Evolutionary conservation across 2,113 vertebrate genomes (phyloP).

Genomic region (Sorex fumeus): DNA sequence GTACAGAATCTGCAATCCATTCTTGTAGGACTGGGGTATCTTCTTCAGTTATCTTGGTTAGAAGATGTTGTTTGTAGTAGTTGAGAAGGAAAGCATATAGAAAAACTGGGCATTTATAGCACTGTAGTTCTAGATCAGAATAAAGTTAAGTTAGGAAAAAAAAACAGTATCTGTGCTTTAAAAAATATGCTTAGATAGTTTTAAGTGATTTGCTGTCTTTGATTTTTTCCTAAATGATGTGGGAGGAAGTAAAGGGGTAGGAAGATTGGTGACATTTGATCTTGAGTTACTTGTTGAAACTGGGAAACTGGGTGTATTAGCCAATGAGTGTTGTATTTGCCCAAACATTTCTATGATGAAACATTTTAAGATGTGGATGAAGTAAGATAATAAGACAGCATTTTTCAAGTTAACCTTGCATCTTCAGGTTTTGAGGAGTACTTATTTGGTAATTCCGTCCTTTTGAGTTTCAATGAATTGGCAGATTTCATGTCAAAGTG

Average conservation of each 20-base stretch:
- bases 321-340: background rate
- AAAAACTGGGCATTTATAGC: background rate
- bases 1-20: background rate
- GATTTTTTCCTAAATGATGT: background rate
- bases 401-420: background rate
- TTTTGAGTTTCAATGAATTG: background rate
- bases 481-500: background rate
- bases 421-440: background rate
- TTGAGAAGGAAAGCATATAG: slow-evolving; percentile 5
- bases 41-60: background rate
- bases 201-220: background rate
- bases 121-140: background rate
- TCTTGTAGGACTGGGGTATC: background rate
- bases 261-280: background rate
- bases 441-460: background rate
- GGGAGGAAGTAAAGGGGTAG: background rate
- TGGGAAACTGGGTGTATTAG: background rate
- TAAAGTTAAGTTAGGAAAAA: background rate
- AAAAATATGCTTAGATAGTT: slow-evolving; percentile 4
- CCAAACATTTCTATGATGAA: background rate
- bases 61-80: background rate
- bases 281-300: background rate
- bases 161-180: background rate
- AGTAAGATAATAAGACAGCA: background rate
- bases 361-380: background rate